These are phyloP conservation scores for Petrosia ficiformis DNA, from an alignment of 37 sponge, comb jelly and placozoan species.

Conservation along the genomic window DNA sequence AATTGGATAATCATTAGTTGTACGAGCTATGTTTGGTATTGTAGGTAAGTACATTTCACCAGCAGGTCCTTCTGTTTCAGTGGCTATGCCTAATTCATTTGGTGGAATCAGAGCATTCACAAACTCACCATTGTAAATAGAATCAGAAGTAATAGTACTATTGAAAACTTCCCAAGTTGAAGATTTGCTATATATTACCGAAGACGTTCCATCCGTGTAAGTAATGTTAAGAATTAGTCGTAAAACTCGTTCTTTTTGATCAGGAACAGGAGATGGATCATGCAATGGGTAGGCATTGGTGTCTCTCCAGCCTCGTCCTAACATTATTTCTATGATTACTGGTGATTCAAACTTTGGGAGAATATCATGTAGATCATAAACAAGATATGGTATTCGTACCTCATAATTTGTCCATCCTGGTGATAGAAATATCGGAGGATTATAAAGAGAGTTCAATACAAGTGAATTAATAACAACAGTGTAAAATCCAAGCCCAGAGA, in stretches of 20 bases:
- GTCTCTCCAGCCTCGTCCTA: constrained; percentile 56
- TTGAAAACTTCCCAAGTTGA: constrained; percentile 24
- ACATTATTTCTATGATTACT: constrained; percentile 19
- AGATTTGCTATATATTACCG: constrained; percentile 3
- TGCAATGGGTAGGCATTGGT: constrained; percentile 7
- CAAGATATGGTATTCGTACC: constrained; percentile 19
- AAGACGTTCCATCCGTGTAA: not conserved
- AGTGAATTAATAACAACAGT: constrained; percentile 37
- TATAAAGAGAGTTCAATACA: constrained; percentile 19
- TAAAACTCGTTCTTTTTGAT: constrained; percentile 18
- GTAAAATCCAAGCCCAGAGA: constrained; percentile 56
- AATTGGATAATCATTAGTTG: constrained; percentile 15
- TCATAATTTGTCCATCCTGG: constrained; percentile 79
- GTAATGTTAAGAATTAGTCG: constrained; percentile 17
- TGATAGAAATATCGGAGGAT: constrained; percentile 28
- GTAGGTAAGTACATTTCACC: constrained; percentile 25
- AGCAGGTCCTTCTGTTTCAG: constrained; percentile 25
- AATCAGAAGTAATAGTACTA: constrained; percentile 18
- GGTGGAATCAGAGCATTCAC: constrained; percentile 25
- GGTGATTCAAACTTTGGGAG: not conserved
- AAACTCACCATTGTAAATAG: constrained; percentile 56
- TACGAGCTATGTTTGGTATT: constrained; percentile 36
- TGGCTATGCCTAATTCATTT: constrained; percentile 3
- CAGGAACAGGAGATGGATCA: constrained; percentile 19
- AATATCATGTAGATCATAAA: constrained; percentile 20